phyloP scores from a whole-genome alignment of 1,140 invertebrate genomes.

The Ooceraea biroi region DNA sequence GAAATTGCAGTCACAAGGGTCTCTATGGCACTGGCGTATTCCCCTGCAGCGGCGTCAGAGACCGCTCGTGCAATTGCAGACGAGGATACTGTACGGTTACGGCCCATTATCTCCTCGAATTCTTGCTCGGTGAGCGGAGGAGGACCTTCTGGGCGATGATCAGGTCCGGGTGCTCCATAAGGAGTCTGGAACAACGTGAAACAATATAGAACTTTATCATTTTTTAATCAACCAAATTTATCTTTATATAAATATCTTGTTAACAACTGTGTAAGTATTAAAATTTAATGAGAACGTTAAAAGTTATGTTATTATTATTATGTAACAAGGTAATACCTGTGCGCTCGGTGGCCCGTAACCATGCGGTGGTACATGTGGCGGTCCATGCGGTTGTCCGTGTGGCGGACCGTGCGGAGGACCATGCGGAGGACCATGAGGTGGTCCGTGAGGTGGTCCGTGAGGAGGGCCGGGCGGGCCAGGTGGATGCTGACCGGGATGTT shows the following conservation, averaged over 20 bases:
- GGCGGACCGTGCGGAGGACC: conserved; percentile 86
- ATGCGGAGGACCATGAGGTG: conserved; percentile 88
- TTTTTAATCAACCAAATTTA: too few species aligned
- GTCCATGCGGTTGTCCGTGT: conserved; percentile 87
- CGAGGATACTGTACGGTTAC: conserved; percentile 98
- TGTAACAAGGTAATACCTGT: conserved; percentile 76
- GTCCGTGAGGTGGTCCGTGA: conserved; percentile 88
- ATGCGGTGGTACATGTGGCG: conserved; percentile 87
- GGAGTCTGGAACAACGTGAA: conserved; percentile 79
- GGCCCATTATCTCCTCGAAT: conserved; percentile 99
- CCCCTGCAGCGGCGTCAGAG: conserved; percentile 98
- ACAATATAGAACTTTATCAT: neutral
- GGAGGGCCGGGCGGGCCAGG: conserved; percentile 88
- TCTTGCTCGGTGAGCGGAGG: conserved; percentile 95
- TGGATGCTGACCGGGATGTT: conserved; percentile 88
- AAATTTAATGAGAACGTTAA: too few species aligned
- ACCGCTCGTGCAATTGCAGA: conserved; percentile 98
- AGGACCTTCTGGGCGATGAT: conserved; percentile 88
- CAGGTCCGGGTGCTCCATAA: conserved; percentile 86
- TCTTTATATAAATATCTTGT: too few species aligned
- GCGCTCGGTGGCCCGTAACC: conserved; percentile 87
- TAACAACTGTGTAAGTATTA: too few species aligned
- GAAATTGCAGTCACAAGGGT: conserved; percentile 99
- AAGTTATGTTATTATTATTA: too few species aligned
- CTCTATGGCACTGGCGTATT: conserved; percentile 99